Percentiles rank a stretch among this genome's conserved stretches.
Conservation (phyloP, 64 coral and sea anemone genomes). For the Platygyra sinensis region DNA sequence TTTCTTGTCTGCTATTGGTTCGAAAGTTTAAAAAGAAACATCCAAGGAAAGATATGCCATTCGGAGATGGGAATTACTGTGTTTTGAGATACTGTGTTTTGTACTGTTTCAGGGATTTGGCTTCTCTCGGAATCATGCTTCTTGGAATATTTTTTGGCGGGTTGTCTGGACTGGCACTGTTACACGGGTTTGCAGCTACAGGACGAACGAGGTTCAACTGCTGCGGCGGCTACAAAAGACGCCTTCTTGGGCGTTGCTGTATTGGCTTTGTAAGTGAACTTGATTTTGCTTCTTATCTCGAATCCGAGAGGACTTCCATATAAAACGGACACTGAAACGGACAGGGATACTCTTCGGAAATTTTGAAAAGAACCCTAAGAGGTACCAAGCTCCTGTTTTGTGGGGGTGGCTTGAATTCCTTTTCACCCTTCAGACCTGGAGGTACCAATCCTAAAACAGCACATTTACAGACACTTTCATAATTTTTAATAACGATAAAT, state of each 20-base stretch:
- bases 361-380: too few relatives aligned
- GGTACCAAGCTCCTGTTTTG: too few relatives aligned
- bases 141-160: conserved; percentile 81
- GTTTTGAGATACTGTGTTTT: neutral
- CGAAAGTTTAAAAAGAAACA: too few relatives aligned
- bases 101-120: conserved; percentile 47
- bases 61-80: neutral
- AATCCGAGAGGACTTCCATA: neutral
- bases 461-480: too few relatives aligned
- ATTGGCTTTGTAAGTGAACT: conserved; percentile 69
- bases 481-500: too few relatives aligned
- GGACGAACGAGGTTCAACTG: conserved; percentile 85
- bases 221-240: conserved; percentile 82
- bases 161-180: conserved; percentile 74
- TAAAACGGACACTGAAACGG: too few relatives aligned
- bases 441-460: too few relatives aligned
- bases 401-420: too few relatives aligned
- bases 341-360: too few relatives aligned
- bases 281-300: neutral
- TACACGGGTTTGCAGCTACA: conserved; percentile 80
- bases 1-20: too few relatives aligned
- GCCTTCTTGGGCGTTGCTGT: conserved; percentile 73
- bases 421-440: too few relatives aligned
- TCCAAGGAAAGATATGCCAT: neutral
- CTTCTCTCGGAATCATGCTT: conserved; percentile 50